Evolutionary conservation across 2,113 vertebrate genomes (phyloP).

Genomic region (Recurvirostra avosetta): DNA sequence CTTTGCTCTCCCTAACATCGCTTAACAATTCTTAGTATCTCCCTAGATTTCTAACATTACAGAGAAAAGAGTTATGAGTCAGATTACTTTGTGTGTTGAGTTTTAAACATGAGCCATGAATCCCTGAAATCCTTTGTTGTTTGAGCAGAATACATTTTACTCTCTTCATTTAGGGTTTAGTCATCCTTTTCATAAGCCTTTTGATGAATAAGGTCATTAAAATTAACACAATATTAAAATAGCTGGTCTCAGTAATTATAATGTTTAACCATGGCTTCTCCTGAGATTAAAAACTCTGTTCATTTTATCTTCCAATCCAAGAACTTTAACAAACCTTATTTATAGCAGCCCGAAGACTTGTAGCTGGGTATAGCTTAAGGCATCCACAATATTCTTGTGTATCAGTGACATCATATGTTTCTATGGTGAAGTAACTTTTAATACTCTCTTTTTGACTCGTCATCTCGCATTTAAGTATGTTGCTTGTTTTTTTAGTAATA

Average conservation of each 20-base stretch:
- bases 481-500: conserved; percentile 15
- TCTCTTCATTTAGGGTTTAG: conserved; percentile 24
- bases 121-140: conserved; percentile 29
- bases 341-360: conserved; percentile 37
- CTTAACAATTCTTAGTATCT: conserved; percentile 37
- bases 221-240: conserved; percentile 36
- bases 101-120: conserved; percentile 18
- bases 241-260: conserved; percentile 31
- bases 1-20: conserved; percentile 12
- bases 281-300: conserved; percentile 34
- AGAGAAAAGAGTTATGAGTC: conserved; percentile 7
- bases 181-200: conserved; percentile 35
- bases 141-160: conserved; percentile 40
- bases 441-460: conserved; percentile 18
- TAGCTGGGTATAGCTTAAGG: conserved; percentile 54
- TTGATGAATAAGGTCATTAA: conserved; percentile 50
- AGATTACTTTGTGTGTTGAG: conserved; percentile 41
- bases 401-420: conserved; percentile 44
- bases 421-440: conserved; percentile 59
- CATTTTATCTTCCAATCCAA: conserved; percentile 25
- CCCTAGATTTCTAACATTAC: conserved; percentile 14
- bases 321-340: conserved; percentile 48
- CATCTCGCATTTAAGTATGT: conserved; percentile 35
- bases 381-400: conserved; percentile 37
- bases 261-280: conserved; percentile 19